phyloP scores from a whole-genome alignment of 1,140 invertebrate species.

The Papilio polyxenes region DNA sequence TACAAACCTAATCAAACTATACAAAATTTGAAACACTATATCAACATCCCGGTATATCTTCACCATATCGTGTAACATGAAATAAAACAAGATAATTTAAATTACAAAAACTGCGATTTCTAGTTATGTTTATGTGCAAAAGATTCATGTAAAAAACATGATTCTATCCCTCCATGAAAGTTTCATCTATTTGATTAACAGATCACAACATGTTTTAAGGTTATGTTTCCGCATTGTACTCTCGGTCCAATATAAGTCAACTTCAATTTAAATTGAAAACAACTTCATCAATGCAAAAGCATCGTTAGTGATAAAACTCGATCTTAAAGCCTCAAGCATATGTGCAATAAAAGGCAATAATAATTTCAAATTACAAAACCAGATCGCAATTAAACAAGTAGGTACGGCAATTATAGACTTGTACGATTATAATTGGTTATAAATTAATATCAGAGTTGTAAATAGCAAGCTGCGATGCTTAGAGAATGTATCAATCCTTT shows the following conservation, averaged over 20 bases:
- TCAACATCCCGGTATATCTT: too few relatives aligned
- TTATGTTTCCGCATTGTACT: too few relatives aligned
- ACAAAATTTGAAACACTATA: too few relatives aligned
- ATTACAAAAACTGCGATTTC: too few relatives aligned
- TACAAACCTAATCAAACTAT: too few relatives aligned
- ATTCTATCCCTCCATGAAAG: too few relatives aligned
- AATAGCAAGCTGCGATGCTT: conserved; percentile 6
- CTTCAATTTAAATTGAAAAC: background rate
- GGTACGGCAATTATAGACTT: conserved; percentile 33
- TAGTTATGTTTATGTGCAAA: too few relatives aligned
- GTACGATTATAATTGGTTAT: conserved; percentile 35
- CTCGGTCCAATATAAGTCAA: background rate
- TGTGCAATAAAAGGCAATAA: conserved; percentile 13
- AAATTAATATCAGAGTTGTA: conserved; percentile 33
- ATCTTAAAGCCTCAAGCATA: background rate
- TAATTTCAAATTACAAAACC: conserved; percentile 24
- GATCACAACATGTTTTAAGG: too few relatives aligned
- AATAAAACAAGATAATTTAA: too few relatives aligned
- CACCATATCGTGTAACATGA: too few relatives aligned
- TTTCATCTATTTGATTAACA: too few relatives aligned
- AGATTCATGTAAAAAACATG: too few relatives aligned
- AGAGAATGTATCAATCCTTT: background rate
- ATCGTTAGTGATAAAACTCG: conserved; percentile 11
- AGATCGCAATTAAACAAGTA: conserved; percentile 33
- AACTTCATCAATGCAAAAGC: background rate